phyloP scores from a whole-genome alignment of 2,888 invertebrate species.

The Monochamus alternatus region DNA sequence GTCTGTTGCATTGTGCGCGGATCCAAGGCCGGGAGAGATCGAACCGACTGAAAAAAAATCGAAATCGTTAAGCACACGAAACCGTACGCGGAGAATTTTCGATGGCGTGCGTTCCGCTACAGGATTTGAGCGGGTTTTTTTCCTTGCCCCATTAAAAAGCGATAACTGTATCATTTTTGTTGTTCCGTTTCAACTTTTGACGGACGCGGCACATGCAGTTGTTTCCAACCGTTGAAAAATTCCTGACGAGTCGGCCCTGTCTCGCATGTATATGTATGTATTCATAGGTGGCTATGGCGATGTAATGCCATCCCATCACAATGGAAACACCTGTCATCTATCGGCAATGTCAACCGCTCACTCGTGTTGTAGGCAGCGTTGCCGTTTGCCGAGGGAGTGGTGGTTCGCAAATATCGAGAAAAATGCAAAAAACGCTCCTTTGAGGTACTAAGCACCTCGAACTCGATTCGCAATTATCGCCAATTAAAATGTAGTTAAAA shows the following conservation, averaged over 20 bases:
- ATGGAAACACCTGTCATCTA: constrained; percentile 6
- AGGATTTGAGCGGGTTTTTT: background rate
- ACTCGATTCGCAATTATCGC: too few species aligned
- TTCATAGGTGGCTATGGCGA: too few species aligned
- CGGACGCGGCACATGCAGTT: too few species aligned
- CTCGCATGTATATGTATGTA: too few species aligned
- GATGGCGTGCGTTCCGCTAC: background rate
- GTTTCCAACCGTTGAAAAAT: too few species aligned
- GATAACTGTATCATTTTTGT: background rate
- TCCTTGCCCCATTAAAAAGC: background rate
- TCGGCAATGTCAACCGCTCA: constrained; percentile 1
- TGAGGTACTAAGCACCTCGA: too few species aligned
- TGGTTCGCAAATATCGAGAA: too few species aligned
- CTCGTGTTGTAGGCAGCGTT: too few species aligned
- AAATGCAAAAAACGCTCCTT: too few species aligned
- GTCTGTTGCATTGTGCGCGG: background rate
- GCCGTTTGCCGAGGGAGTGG: too few species aligned
- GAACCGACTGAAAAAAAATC: background rate
- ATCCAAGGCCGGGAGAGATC: background rate
- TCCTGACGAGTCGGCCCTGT: too few species aligned
- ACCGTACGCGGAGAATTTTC: background rate
- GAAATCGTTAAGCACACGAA: background rate
- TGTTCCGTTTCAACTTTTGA: background rate
- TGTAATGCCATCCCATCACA: background rate
- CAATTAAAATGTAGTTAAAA: too few species aligned